Percentiles rank a stretch among this genome's conserved stretches.
Conservation (phyloP, 1,140 invertebrate genomes). For the Globodera ellingtonae region DNA sequence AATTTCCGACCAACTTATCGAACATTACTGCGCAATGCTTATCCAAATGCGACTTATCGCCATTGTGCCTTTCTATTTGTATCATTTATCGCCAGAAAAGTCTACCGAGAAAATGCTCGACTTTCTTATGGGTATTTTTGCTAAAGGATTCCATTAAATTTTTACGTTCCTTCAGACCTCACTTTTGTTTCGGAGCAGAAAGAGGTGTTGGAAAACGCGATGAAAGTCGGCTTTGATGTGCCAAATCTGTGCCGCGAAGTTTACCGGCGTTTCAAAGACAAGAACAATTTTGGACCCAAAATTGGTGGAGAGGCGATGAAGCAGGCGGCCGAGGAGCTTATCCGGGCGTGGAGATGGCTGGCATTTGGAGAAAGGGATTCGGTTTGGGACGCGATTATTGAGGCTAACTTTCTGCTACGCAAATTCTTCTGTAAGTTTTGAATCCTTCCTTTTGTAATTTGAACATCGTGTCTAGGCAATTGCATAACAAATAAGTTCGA, state of each 20-base stretch:
- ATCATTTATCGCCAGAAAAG: conserved; percentile 30
- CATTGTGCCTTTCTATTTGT: conserved; percentile 40
- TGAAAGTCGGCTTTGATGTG: conserved; percentile 39
- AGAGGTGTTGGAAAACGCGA: conserved; percentile 29
- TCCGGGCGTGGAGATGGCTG: conserved; percentile 48
- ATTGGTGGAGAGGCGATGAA: neutral
- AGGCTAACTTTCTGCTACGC: conserved; percentile 47
- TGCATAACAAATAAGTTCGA: neutral
- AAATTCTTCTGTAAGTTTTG: conserved; percentile 44
- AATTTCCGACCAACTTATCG: conserved; percentile 31
- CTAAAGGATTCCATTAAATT: neutral
- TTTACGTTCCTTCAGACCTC: conserved; percentile 21
- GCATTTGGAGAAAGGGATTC: conserved; percentile 46
- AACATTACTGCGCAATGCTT: conserved; percentile 24
- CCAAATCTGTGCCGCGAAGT: conserved; percentile 34
- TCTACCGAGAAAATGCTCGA: conserved; percentile 36
- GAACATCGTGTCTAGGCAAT: no score
- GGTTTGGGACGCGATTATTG: conserved; percentile 42
- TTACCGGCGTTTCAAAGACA: conserved; percentile 33
- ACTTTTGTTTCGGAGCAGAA: conserved; percentile 34
- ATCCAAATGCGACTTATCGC: conserved; percentile 32
- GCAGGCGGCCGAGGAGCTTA: conserved; percentile 31
- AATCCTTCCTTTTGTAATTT: neutral
- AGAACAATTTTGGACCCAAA: conserved; percentile 4
- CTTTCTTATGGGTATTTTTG: conserved; percentile 39